Evolutionary conservation across 2,113 vertebrate species (phyloP), one percentile per base, ranked within the genome.

Genomic region (Cinclus mexicanus): DNA sequence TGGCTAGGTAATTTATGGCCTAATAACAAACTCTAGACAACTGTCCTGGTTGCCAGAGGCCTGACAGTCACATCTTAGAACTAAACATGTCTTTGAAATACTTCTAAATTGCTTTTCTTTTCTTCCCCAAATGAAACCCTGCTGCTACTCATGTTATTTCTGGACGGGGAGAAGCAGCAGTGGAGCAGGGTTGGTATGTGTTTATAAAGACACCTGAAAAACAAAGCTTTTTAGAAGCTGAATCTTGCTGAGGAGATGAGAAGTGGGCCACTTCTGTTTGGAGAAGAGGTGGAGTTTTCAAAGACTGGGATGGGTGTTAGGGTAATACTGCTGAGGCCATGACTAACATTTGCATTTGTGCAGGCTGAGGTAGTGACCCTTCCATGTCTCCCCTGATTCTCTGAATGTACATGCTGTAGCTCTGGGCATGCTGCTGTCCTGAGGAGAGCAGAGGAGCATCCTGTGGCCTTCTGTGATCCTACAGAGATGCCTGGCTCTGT

Each of bases 51-150:
- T 96, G 90, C 88, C 65, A 72, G 60, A 92, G 67, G 68, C 79
- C 56, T 79, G 72, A 46, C 60, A 79, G 64, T 80, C 52, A 70
- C 49, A 84, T 81, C 55, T 42, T 63, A 84, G 57, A 79, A 37
- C 35, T 37, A 37, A 37, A 37, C 35, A 37, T 37, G 35, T 37
- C 35, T 37, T 37, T 37, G 35, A 37, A 37, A 37, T 37, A 37
- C 35, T 37, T 37, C 35, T 37, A 37, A 37, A 37, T 95, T 81
- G 64, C 68, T 96, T 94, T 96, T 93, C 56, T 90, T 9, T 74
- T 88, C 72, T 88, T 88, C n/a, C 14, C 47, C 79, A 95, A 31
- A 91, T 92, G 39, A 90, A 96, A 92, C 46, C 60, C 47, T 94
- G 25, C 88, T 90, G 85, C 52, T 64, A 37, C 44, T 57, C 14